Percentiles rank a stretch among this genome's conserved stretches.
Evolutionary conservation across 2,113 vertebrate genomes (phyloP).

Genomic region (Propithecus coquereli): DNA sequence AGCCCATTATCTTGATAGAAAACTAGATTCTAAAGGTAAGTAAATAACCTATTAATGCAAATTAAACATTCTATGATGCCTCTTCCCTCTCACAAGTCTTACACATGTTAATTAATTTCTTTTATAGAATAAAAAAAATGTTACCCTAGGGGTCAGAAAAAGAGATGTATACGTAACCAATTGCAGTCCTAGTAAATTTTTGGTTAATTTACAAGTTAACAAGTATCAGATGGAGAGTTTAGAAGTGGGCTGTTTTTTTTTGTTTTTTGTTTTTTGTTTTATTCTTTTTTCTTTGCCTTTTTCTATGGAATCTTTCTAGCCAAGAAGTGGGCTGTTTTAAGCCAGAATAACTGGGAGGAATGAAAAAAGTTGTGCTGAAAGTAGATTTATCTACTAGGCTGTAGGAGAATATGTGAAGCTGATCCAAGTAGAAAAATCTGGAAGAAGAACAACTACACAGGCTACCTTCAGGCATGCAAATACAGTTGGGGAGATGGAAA

Average conservation of each 20-base stretch:
- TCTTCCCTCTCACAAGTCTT: neutral
- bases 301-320: too few species aligned
- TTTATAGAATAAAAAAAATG: neutral
- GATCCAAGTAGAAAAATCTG: neutral
- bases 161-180: neutral
- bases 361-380: neutral
- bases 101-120: neutral
- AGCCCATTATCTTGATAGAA: neutral
- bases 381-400: neutral
- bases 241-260: neutral
- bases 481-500: neutral
- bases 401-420: neutral
- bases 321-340: neutral
- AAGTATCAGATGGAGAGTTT: neutral
- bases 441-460: neutral
- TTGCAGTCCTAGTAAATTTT: neutral
- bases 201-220: neutral
- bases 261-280: too few species aligned
- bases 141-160: neutral
- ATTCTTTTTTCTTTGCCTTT: too few species aligned
- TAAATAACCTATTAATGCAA: neutral
- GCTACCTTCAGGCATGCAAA: neutral
- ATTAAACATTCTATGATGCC: neutral
- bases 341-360: neutral
- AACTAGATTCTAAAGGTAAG: neutral